phyloP scores from a whole-genome alignment of 2,888 invertebrate species.

The Orchesellides sinensis region DNA sequence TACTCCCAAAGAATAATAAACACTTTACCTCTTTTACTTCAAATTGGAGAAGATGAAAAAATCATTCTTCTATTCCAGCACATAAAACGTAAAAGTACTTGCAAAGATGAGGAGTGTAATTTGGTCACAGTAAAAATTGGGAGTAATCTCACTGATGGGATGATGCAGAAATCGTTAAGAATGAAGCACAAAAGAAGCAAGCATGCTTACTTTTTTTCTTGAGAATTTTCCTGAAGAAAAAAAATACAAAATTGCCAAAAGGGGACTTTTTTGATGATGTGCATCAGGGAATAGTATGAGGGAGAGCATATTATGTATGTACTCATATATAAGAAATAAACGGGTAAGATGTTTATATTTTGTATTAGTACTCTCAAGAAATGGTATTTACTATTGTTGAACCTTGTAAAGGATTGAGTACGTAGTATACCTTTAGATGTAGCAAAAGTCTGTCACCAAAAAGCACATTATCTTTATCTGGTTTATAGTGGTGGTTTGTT shows the following conservation, averaged over 20 bases:
- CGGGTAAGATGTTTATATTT: no score
- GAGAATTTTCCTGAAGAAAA: slow-evolving; percentile 15
- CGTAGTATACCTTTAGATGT: no score
- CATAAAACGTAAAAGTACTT: neutral
- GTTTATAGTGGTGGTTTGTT: no score
- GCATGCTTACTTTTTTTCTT: slow-evolving; percentile 8
- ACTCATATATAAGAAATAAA: no score
- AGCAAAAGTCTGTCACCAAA: no score
- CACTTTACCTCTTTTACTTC: slow-evolving; percentile 3
- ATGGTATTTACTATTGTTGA: no score
- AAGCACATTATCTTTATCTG: no score
- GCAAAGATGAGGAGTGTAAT: slow-evolving; percentile 20
- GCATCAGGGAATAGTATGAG: slow-evolving; percentile 35
- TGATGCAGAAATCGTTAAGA: slow-evolving; percentile 43
- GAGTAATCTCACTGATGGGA: slow-evolving; percentile 50
- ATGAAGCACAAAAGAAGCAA: slow-evolving; percentile 18
- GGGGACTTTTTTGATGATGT: slow-evolving; percentile 51
- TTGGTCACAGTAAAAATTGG: slow-evolving; percentile 48
- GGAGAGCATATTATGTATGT: neutral
- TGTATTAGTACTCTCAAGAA: no score
- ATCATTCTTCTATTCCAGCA: neutral
- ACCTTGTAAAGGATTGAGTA: no score
- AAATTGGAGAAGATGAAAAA: neutral
- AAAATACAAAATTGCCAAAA: slow-evolving; percentile 50
- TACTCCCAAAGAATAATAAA: slow-evolving; percentile 25